Percentiles rank a stretch among this genome's conserved stretches.
Conservation (phyloP, 2,888 invertebrate species). For the Lissonota sp. region DNA sequence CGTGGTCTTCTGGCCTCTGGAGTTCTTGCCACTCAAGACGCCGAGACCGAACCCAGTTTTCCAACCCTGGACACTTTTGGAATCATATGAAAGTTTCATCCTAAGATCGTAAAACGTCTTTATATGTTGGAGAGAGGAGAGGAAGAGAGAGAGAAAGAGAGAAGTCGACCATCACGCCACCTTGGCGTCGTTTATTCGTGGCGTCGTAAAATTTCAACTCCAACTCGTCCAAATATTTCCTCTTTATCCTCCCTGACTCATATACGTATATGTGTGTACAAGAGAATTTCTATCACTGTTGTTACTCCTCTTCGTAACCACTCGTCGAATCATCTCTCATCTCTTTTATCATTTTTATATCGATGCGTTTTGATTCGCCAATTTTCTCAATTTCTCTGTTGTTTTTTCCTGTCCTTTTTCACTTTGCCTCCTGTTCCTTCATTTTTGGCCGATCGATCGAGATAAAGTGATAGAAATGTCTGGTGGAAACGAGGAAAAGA, state of each 20-base stretch:
- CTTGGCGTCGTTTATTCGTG: conserved; percentile 32
- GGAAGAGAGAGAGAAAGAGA: background rate
- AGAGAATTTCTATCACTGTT: conserved; percentile 33
- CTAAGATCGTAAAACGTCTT: conserved; percentile 74
- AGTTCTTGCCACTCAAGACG: conserved; percentile 32
- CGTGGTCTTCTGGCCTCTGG: conserved; percentile 28
- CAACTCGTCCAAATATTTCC: conserved; percentile 39
- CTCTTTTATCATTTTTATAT: conserved; percentile 33
- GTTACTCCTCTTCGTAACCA: conserved; percentile 46
- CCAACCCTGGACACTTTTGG: conserved; percentile 39
- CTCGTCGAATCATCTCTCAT: conserved; percentile 41
- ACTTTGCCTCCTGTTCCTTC: conserved; percentile 7
- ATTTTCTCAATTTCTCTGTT: conserved; percentile 38
- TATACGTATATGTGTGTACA: background rate
- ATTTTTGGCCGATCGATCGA: background rate
- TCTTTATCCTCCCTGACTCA: conserved; percentile 29
- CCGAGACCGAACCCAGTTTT: conserved; percentile 48
- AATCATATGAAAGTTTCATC: conserved; percentile 74
- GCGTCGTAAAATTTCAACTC: conserved; percentile 66
- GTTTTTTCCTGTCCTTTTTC: conserved; percentile 6
- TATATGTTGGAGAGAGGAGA: conserved; percentile 61
- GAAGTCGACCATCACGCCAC: conserved; percentile 18
- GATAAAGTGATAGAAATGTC: background rate
- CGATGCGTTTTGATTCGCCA: conserved; percentile 26
- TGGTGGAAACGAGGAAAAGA: background rate